Conservation (phyloP, 2,113 vertebrate species). For the Elephantulus edwardii region DNA sequence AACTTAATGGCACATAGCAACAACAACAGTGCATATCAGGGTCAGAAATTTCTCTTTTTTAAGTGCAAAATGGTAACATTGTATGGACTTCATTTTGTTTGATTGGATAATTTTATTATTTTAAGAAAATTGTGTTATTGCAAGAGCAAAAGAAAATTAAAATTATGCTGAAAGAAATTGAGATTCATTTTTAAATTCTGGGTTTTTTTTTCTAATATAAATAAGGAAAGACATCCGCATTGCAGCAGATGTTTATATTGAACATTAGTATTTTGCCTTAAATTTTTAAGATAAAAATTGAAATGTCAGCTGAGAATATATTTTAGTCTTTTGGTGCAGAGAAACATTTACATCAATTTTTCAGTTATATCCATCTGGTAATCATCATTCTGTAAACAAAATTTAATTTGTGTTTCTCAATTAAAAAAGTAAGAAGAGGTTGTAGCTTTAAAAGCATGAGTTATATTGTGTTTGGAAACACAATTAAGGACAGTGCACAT, state of each 20-base stretch:
- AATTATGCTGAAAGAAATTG: not conserved
- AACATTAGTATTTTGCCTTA: not conserved
- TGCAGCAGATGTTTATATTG: not conserved
- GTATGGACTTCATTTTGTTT: not conserved
- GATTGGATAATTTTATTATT: not conserved
- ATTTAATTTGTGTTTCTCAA: not conserved
- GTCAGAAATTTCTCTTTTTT: too few relatives aligned
- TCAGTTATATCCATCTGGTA: not conserved
- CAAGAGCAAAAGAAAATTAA: too few relatives aligned
- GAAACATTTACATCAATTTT: not conserved
- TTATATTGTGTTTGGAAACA: not conserved
- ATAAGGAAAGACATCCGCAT: not conserved
- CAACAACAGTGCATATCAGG: too few relatives aligned
- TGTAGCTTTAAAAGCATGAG: not conserved
- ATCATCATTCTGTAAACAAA: not conserved
- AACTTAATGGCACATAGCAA: too few relatives aligned
- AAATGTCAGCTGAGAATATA: not conserved
- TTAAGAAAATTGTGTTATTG: not conserved
- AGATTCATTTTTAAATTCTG: not conserved
- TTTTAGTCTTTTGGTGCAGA: not conserved
- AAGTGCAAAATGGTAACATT: not conserved
- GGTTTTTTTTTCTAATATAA: slow-evolving; percentile 18
- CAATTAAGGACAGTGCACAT: not conserved
- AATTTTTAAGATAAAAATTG: slow-evolving; percentile 20
- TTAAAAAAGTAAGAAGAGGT: not conserved